A percentile compares a stretch with the other conserved stretches of the same genome.
Evolutionary conservation across 2,797 vertebrate species (phyloP).

Genomic region (Aulostomus chinensis): DNA sequence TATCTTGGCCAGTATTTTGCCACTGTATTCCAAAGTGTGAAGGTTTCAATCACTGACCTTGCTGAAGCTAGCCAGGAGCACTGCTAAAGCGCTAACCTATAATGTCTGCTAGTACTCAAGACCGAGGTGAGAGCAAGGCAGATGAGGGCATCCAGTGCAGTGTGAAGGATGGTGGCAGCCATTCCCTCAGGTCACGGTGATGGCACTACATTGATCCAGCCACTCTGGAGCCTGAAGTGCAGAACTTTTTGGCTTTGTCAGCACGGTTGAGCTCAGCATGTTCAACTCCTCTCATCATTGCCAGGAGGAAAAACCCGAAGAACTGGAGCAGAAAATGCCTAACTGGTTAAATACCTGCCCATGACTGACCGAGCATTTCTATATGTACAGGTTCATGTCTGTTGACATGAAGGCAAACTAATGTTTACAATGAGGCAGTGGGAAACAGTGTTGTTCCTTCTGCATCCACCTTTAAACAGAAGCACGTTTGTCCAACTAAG

Average conservation of each 20-base stretch:
- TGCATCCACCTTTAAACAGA: slow-evolving; percentile 43
- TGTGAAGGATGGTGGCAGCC: slow-evolving; percentile 74
- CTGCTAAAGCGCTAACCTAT: too few relatives aligned
- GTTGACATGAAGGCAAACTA: slow-evolving; percentile 25
- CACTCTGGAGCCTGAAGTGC: slow-evolving; percentile 65
- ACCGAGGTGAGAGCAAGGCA: slow-evolving; percentile 67
- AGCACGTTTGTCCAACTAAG: slow-evolving; percentile 43
- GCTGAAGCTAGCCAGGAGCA: too few relatives aligned
- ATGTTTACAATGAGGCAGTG: slow-evolving; percentile 33
- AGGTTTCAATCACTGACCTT: too few relatives aligned
- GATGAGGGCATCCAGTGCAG: slow-evolving; percentile 74
- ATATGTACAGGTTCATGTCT: slow-evolving; percentile 7
- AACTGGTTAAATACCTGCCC: slow-evolving; percentile 28
- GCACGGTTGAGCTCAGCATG: slow-evolving; percentile 67
- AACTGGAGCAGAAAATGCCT: slow-evolving; percentile 38
- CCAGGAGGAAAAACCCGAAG: slow-evolving; percentile 46
- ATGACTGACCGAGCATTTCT: slow-evolving; percentile 22
- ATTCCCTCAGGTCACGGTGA: slow-evolving; percentile 60
- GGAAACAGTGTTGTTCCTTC: slow-evolving; percentile 6
- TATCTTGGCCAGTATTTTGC: too few relatives aligned
- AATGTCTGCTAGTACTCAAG: too few relatives aligned
- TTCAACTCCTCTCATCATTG: slow-evolving; percentile 60
- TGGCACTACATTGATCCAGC: slow-evolving; percentile 74
- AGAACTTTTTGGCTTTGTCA: slow-evolving; percentile 74
- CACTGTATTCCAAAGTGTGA: too few relatives aligned